These are phyloP conservation scores for Perithous albicinctus DNA, from an alignment of 2,888 invertebrate genomes.

Conservation along the genomic window DNA sequence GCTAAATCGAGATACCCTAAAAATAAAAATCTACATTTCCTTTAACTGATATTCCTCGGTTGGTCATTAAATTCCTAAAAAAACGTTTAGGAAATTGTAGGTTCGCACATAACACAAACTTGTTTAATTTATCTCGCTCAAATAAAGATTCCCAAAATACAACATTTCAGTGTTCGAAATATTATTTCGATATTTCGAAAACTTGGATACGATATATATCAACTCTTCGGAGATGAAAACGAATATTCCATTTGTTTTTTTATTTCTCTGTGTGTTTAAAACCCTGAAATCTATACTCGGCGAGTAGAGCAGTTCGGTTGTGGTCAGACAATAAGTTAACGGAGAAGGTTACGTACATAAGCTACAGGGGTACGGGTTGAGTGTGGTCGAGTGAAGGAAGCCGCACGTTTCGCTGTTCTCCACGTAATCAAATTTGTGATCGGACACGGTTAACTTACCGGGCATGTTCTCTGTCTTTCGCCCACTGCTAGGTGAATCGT, in stretches of 20 bases:
- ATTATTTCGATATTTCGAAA: background rate
- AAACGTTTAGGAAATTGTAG: no score
- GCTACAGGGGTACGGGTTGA: background rate
- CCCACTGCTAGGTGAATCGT: background rate
- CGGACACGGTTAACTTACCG: conserved; percentile 27
- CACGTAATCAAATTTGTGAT: conserved; percentile 45
- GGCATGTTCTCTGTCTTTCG: conserved; percentile 12
- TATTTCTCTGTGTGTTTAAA: background rate
- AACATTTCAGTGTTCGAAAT: no score
- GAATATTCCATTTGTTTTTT: background rate
- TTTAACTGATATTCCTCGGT: no score
- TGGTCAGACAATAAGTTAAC: conserved; percentile 27
- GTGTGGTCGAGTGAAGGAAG: background rate
- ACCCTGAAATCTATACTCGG: background rate
- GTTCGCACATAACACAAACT: no score
- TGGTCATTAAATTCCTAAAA: no score
- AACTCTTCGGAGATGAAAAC: no score
- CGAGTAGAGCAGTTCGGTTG: conserved; percentile 24
- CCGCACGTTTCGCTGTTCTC: background rate
- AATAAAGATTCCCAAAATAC: no score
- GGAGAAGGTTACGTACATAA: background rate
- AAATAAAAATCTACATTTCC: no score
- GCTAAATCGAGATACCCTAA: no score
- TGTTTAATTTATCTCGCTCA: background rate
- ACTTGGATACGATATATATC: no score